Evolutionary conservation across 1,140 invertebrate genomes (phyloP), one percentile per base, ranked within the genome.

Genomic region (Drosophila carrolli): DNA sequence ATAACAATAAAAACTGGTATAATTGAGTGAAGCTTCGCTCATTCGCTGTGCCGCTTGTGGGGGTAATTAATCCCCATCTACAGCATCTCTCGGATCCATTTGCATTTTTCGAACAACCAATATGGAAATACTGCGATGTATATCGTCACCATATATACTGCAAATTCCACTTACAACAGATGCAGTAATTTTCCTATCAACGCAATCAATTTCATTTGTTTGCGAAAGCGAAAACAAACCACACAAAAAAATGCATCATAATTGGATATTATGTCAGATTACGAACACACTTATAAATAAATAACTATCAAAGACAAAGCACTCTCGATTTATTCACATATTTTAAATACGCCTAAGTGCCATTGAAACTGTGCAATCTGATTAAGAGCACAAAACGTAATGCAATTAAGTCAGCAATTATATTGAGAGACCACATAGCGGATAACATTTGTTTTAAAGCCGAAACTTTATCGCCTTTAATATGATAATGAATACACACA

Each of bases 1-100:
- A 86, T 81, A 75, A 81, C 38, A 83, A 84, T 78, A 65, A 75
- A 66, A 86, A 85, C 78, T 78, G 58, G 66, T 82, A 88, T 86
- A 76, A 86, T 75, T 82, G 62, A 70, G 44, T 67, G 57, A 51
- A 37, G 47, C 46, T 67, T 54, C 44, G 67, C 56, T 68, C 48
- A 48, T 71, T 72, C 70, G 27, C 57, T 9, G 19, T 51, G 27
- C 16, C 14, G 44, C 23, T 16, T 73, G 32, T 53, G 50, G 43
- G 51, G 57, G 75, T 86, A 85, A 81, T 78, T 85, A 88, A 88
- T 85, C 75, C 72, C 54, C 57, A 53, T 48, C 50, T 38, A 38
- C 44, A 43, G 29, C 68, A 73, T 44, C 65, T 48, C 50, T 37
- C 43, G 19, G 38, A 19, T 56, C 51, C 57, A 85, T 86, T 85